These are phyloP conservation scores for Drosophila differens DNA, from an alignment of 2,888 invertebrate species.

Conservation along the genomic window DNA sequence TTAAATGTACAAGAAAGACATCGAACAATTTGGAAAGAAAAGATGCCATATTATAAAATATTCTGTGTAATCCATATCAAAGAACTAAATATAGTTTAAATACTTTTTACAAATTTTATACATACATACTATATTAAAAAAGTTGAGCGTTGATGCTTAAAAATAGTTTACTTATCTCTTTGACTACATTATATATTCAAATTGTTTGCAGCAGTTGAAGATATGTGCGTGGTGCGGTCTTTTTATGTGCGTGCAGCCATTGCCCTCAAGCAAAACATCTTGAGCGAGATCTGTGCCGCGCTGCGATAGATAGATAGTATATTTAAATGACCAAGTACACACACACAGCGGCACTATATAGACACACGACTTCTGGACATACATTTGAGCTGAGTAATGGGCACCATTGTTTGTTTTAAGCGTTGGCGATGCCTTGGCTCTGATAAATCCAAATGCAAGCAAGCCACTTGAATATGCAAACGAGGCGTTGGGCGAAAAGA, in stretches of 20 bases:
- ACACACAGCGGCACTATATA: conserved; percentile 29
- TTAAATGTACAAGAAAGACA: not conserved
- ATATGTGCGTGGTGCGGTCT: conserved; percentile 37
- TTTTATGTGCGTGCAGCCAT: conserved; percentile 54
- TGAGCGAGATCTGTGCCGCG: conserved; percentile 68
- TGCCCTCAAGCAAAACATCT: conserved; percentile 73
- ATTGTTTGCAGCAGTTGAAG: conserved; percentile 45
- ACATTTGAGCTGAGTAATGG: conserved; percentile 69
- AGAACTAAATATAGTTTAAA: not conserved
- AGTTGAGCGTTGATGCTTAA: not conserved
- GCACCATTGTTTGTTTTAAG: conserved; percentile 75
- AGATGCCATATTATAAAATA: not conserved
- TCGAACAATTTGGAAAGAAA: not conserved
- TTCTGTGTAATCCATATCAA: not conserved
- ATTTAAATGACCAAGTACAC: conserved; percentile 16
- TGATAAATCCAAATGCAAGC: conserved; percentile 77
- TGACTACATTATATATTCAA: conserved; percentile 43
- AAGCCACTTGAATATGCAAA: conserved; percentile 76
- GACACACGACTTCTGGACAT: conserved; percentile 60
- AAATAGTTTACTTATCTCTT: conserved; percentile 35
- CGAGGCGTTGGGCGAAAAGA: conserved; percentile 44
- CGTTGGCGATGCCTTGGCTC: conserved; percentile 72
- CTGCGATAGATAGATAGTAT: conserved; percentile 53
- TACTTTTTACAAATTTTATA: not conserved
- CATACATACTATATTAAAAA: conserved; percentile 16